Evolutionary conservation across 2,797 vertebrate species (phyloP), one percentile per base, ranked within the genome.

Genomic region (Semotilus atromaculatus): DNA sequence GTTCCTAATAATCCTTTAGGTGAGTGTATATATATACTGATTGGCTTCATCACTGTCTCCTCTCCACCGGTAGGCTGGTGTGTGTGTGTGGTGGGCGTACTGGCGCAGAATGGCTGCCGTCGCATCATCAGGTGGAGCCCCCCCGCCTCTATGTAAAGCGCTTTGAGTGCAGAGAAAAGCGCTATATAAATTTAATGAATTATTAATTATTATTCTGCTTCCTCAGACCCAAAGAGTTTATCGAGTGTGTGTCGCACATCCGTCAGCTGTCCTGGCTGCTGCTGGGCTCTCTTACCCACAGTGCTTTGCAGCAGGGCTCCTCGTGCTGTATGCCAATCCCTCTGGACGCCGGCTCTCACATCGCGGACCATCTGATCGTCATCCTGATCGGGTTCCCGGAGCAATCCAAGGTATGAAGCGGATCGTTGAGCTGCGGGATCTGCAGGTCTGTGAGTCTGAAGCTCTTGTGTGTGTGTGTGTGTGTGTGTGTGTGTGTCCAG

Each of bases 301-400:
- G 96, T 83, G 96, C 97, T 84, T 95, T 99, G 92, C 97, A 98
- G 93, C 97, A 97, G 89, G 97, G 97, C 90, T 97, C 97, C 90
- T 96, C 96, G 23, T 96, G 95, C 82, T 99, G 98, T 91, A 98
- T 98, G 95, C 98, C 98, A 89, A 98, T 99, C 93, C 98, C 98
- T 36, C 95, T 99, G 82, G 98, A 99, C 13, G 97, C 98, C 4
- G 98, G 98, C 66, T 98, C 98, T 87, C 98, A 99, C 88, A 96
- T 99, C 70, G 98, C 98, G 64, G 98, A 99, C 91, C 98, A 99
- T 91, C 97, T 99, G 83, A 99, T 99, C 85, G 97, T 99, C 92
- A 99, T 99, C 94, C 96, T 99, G 88, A 99, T 99, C 89, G 98
- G 98, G 84, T 99, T 99, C 93, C 98, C 98, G 36, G 98, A 99